Evolutionary conservation across 2,888 invertebrate species (phyloP).

Genomic region (Hermaeophaga mercurialis): DNA sequence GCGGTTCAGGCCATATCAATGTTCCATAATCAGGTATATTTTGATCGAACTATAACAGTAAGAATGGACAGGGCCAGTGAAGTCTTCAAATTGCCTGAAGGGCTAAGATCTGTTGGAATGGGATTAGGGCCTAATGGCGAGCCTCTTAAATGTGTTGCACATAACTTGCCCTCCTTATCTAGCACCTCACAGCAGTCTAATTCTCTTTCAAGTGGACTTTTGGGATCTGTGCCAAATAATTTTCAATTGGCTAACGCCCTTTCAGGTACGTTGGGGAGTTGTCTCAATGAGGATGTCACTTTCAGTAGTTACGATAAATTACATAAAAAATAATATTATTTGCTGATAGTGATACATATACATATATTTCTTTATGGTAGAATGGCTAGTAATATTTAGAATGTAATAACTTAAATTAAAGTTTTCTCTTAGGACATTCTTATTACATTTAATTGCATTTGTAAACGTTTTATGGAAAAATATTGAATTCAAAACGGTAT

Average conservation of each 20-base stretch:
- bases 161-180: constrained; percentile 63
- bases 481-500: no score
- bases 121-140: constrained; percentile 93
- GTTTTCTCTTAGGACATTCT: no score
- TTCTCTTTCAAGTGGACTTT: constrained; percentile 46
- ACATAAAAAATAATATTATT: no score
- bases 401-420: no score
- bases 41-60: constrained; percentile 91
- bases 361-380: no score
- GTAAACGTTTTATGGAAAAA: no score
- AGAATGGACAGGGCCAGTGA: constrained; percentile 87
- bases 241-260: constrained; percentile 59
- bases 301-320: no score
- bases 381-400: no score
- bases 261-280: constrained; percentile 44
- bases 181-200: constrained; percentile 14
- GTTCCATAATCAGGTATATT: constrained; percentile 94
- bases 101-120: constrained; percentile 89
- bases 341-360: no score
- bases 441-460: no score
- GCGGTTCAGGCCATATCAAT: constrained; percentile 98
- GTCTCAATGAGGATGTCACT: no score
- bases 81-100: constrained; percentile 82
- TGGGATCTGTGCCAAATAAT: constrained; percentile 64
- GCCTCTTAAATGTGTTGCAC: constrained; percentile 83